Conservation (phyloP, 2,797 vertebrate species). For the Parambassis ranga region DNA sequence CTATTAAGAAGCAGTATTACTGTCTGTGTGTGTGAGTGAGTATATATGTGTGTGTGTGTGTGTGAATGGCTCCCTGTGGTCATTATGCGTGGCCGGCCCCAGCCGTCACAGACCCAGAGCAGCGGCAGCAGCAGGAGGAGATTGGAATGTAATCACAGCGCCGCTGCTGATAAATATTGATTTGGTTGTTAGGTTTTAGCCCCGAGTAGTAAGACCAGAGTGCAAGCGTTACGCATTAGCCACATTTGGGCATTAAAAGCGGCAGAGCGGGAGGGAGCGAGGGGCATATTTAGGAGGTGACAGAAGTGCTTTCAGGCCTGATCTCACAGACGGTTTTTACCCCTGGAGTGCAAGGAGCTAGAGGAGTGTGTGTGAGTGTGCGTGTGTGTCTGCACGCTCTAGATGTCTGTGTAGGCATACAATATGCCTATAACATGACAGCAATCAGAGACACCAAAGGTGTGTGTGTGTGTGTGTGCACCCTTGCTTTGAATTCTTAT, state of each 20-base stretch:
- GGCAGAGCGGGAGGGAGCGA: background rate
- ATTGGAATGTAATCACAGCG: constrained; percentile 35
- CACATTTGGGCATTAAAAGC: constrained; percentile 56
- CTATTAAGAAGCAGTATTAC: too few relatives aligned
- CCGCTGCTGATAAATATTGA: constrained; percentile 67
- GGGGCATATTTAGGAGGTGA: constrained; percentile 42
- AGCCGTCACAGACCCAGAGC: background rate
- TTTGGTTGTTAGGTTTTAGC: constrained; percentile 51
- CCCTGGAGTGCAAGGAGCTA: constrained; percentile 49
- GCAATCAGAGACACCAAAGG: background rate
- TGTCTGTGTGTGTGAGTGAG: too few relatives aligned
- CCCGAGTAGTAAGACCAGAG: constrained; percentile 11
- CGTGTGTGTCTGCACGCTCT: background rate
- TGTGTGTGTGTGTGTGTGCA: constrained; percentile 3
- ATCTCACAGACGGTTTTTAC: constrained; percentile 41
- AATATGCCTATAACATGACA: background rate
- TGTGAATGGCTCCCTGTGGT: background rate
- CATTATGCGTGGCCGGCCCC: background rate
- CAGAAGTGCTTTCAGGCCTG: constrained; percentile 20
- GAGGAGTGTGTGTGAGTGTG: constrained; percentile 15
- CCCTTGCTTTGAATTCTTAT: constrained; percentile 4
- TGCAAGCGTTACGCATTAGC: constrained; percentile 7
- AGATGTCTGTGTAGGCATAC: background rate
- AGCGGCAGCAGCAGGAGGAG: background rate
- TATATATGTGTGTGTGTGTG: too few relatives aligned